Conservation (phyloP, 2,888 invertebrate species). For the Tupiocoris notatus region DNA sequence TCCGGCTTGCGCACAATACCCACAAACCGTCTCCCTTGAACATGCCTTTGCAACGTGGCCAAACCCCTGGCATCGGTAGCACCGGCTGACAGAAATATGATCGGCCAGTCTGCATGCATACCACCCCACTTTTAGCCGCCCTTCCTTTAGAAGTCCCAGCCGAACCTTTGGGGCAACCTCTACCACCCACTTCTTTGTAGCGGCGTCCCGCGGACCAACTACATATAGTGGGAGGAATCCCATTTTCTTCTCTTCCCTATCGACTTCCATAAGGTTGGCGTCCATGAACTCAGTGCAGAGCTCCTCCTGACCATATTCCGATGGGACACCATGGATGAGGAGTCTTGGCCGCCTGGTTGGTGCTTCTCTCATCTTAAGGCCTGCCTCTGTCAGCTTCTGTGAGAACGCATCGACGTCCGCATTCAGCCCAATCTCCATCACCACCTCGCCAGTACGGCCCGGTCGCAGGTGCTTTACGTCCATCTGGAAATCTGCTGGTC, state of each 20-base stretch:
- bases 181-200: background rate
- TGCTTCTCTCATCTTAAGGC: background rate
- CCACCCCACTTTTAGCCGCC: too few relatives aligned
- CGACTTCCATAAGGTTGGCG: background rate
- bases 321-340: slow-evolving; percentile 3
- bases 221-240: background rate
- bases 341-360: background rate
- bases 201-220: background rate
- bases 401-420: too few relatives aligned
- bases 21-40: too few relatives aligned
- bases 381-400: background rate
- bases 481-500: too few relatives aligned
- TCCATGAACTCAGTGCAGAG: background rate
- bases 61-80: too few relatives aligned
- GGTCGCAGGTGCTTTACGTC: too few relatives aligned
- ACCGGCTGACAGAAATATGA: background rate
- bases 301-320: background rate
- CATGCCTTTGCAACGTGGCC: too few relatives aligned
- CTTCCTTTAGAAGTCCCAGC: too few relatives aligned
- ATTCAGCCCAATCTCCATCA: too few relatives aligned
- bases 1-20: too few relatives aligned
- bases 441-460: too few relatives aligned
- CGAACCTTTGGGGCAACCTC: background rate
- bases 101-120: background rate
- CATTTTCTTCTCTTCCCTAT: background rate